These are phyloP conservation scores for Tethya wilhelma DNA, from an alignment of 37 sponge, comb jelly and placozoan genomes.

Conservation along the genomic window DNA sequence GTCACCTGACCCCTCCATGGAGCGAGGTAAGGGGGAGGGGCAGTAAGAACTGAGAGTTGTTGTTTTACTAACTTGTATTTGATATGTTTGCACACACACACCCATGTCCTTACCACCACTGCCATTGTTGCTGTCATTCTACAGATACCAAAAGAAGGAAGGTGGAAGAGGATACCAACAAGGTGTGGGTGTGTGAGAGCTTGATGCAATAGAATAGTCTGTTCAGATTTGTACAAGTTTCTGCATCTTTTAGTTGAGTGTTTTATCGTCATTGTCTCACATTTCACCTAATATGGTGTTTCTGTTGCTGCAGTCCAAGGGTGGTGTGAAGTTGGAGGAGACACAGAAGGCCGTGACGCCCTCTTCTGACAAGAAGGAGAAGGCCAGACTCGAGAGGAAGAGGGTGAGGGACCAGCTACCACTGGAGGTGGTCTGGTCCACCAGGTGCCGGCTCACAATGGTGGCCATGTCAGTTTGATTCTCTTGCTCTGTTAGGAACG, in stretches of 20 bases:
- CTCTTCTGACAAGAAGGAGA: slow-evolving; percentile 3
- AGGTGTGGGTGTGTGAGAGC: slow-evolving; percentile 13
- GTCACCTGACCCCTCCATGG: slow-evolving; percentile 14
- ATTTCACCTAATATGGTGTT: background rate
- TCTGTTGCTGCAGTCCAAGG: slow-evolving; percentile 6
- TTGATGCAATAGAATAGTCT: no score
- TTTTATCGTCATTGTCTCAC: background rate
- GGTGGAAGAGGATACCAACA: slow-evolving; percentile 29
- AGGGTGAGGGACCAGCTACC: background rate
- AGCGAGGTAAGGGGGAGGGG: slow-evolving; percentile 1
- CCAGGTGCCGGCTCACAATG: no score
- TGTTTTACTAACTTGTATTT: background rate
- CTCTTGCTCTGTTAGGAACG: slow-evolving; percentile 22
- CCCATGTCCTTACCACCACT: background rate
- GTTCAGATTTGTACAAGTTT: background rate
- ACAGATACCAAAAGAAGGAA: slow-evolving; percentile 49
- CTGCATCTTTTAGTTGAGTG: background rate
- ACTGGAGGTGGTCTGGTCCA: background rate
- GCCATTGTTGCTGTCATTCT: background rate
- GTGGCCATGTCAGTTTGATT: background rate
- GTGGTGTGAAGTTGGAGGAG: no score
- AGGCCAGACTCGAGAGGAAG: slow-evolving; percentile 1
- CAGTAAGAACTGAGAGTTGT: background rate
- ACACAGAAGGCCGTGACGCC: background rate
- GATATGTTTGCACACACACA: background rate